A percentile compares a stretch with the other conserved stretches of the same genome.
phyloP scores from a whole-genome alignment of 2,888 invertebrate species.

The Cephalotes varians region DNA sequence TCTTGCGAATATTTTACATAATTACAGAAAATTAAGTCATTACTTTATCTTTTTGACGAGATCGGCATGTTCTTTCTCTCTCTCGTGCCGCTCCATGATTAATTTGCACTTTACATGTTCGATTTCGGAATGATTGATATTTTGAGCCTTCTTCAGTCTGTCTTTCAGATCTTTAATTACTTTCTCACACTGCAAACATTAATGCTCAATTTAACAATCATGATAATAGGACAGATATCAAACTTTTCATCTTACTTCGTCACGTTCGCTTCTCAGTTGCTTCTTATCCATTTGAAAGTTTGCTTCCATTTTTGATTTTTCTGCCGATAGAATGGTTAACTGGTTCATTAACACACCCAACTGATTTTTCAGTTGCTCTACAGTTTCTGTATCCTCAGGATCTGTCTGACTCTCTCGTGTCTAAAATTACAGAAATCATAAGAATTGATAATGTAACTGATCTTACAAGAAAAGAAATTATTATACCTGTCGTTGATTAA shows the following conservation, averaged over 20 bases:
- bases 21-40: slow-evolving; percentile 28
- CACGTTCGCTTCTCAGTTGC: slow-evolving; percentile 87
- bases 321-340: slow-evolving; percentile 92
- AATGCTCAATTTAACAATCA: slow-evolving; percentile 6
- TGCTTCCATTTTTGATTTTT: slow-evolving; percentile 94
- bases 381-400: slow-evolving; percentile 75
- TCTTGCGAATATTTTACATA: neutral
- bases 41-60: slow-evolving; percentile 92
- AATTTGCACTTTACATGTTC: slow-evolving; percentile 91
- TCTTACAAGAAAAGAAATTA: neutral
- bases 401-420: slow-evolving; percentile 66
- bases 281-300: slow-evolving; percentile 92
- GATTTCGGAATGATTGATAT: slow-evolving; percentile 88
- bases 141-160: slow-evolving; percentile 88
- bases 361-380: slow-evolving; percentile 85
- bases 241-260: slow-evolving; percentile 81
- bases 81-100: slow-evolving; percentile 92
- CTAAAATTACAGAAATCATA: slow-evolving; percentile 51
- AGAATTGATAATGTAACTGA: neutral
- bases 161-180: slow-evolving; percentile 88
- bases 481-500: slow-evolving; percentile 57
- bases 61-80: slow-evolving; percentile 93
- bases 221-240: slow-evolving; percentile 8
- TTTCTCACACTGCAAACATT: slow-evolving; percentile 87
- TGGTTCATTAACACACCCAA: slow-evolving; percentile 90